Base-by-base conservation (phyloP, 2,113 vertebrate species). In the Bolborhynchus lineola region DNA sequence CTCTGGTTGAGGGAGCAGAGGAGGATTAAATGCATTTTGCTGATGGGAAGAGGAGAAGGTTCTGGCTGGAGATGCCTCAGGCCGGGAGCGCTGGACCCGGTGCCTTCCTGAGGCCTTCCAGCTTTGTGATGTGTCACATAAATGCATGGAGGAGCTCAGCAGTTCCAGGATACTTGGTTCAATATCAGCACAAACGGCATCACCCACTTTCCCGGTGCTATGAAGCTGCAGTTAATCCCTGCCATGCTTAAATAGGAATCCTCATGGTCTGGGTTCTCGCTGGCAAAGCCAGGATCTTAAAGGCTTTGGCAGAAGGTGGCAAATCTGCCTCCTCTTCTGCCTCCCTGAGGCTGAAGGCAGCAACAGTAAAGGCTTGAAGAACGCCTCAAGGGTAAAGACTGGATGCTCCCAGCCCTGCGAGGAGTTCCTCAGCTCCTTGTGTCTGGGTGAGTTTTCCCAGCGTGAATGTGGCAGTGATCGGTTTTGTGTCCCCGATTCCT, bases 381-480 rank as follows among this genome's bases (percentile, higher is more conserved):
- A 7, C 17, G 25, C 28, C 42, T 28, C 7, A 3, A 13, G 55
- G 44, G 35, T 10, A 5, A 50, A 46, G 57, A 26, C 3, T 19
- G 7, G 6, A 6, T 15, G 42, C 52, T 68, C 11, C 2, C 13
- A 7, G 7, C 29, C 47, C 75, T 1, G 4, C 7, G 20, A 75
- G 47, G 44, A 85, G 33, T 7, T n/a, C 64, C 20, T 9, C 49
- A 31, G 29, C 49, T 31, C 35, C 0, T 13, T 4, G 39, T 8
- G 29, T 52, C 15, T 1, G 41, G 42, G 70, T 39, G 85, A 29
- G 19, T 76, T 93, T 47, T n/a, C 75, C 85, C 4, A 2, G 6
- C 4, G 0, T 4, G 5, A 31, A 2, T 13, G 2, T 1, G 33
- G 42, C 41, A 31, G 1, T 5, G 11, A 7, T 72, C 46, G 37